Percentiles rank a stretch among this genome's conserved stretches.
phyloP scores from a whole-genome alignment of 2,113 vertebrate genomes.

The Sorex araneus region DNA sequence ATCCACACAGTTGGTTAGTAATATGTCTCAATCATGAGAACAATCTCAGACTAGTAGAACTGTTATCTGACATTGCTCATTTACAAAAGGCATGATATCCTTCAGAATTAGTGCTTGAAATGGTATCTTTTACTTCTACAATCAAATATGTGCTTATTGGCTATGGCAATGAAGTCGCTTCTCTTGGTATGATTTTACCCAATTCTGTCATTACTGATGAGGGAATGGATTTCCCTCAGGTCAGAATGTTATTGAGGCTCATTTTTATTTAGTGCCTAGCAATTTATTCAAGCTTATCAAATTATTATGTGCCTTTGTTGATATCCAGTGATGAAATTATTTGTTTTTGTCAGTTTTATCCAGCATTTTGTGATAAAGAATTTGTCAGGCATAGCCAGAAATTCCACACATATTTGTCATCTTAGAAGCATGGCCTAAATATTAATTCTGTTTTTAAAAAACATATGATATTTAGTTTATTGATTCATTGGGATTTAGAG shows the following conservation, averaged over 20 bases:
- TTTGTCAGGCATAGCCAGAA: conserved; percentile 17
- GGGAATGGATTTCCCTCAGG: no score
- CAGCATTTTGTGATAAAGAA: conserved; percentile 25
- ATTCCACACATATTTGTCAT: neutral
- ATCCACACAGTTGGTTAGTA: neutral
- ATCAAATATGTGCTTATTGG: no score
- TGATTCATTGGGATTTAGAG: no score
- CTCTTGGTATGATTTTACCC: no score
- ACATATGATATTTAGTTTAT: no score
- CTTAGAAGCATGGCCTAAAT: neutral
- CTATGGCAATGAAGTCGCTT: no score
- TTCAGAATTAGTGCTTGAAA: no score
- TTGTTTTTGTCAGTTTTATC: conserved; percentile 25
- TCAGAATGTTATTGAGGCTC: neutral
- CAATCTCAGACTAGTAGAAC: neutral
- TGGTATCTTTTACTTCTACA: no score
- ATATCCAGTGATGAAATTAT: conserved; percentile 20
- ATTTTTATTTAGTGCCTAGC: neutral
- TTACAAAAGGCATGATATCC: neutral
- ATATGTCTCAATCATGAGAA: neutral
- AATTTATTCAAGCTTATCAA: conserved; percentile 7
- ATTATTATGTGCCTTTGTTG: neutral
- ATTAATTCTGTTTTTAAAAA: neutral
- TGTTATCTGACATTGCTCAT: neutral
- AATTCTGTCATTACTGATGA: no score